Conservation (phyloP, 2,888 invertebrate genomes). For the Polyommatus iphigenia region DNA sequence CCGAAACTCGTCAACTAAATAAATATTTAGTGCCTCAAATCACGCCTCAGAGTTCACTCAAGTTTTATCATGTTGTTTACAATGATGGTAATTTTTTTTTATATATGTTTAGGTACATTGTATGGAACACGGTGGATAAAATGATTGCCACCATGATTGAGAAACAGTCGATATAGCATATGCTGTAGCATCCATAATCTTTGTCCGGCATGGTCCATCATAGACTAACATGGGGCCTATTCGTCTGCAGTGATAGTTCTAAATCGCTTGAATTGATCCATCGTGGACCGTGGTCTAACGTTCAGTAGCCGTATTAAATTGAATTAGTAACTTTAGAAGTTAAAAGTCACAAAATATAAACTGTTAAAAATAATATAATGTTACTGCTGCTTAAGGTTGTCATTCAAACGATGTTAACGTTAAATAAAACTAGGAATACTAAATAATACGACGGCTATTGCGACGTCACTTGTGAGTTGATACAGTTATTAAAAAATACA, state of each 20-base stretch:
- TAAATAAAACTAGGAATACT: not conserved
- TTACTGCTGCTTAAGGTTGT: not conserved
- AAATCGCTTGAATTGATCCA: no score
- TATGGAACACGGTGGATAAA: not conserved
- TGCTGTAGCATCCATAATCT: no score
- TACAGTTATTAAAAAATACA: conserved; percentile 36
- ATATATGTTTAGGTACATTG: no score
- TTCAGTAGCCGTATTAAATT: no score
- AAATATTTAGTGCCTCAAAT: conserved; percentile 20
- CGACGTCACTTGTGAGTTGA: conserved; percentile 31
- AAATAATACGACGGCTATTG: not conserved
- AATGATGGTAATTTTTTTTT: not conserved
- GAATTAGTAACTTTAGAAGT: no score
- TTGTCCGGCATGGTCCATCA: no score
- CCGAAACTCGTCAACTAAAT: not conserved
- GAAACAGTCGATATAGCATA: not conserved
- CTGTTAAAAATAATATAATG: not conserved
- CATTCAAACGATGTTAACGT: not conserved
- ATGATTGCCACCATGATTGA: not conserved
- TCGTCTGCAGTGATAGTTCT: no score
- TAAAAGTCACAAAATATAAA: not conserved
- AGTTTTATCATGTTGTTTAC: not conserved
- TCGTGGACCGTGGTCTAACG: no score
- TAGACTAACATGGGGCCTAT: no score
- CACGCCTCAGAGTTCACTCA: not conserved